Base-by-base conservation (phyloP, 2,888 invertebrate species). In the Operophtera brumata region DNA sequence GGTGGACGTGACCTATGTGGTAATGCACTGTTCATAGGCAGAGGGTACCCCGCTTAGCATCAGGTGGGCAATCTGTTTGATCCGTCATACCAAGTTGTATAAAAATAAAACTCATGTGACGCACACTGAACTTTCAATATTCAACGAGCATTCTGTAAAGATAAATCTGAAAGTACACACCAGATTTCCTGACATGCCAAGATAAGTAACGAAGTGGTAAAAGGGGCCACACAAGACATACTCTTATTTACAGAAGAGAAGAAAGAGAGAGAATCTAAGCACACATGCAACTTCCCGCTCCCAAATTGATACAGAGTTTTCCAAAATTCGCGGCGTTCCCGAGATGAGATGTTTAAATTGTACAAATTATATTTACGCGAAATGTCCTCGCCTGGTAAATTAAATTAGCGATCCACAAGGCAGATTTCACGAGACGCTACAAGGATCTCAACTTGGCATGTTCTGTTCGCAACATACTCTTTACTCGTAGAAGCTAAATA, bases 331-430 rank as follows among this genome's bases (percentile, higher is more conserved):
- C 12, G 47, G 47, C 50, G 36, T 42, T 36, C 34, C n/a, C 40
- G 47, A 51, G 54, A 66, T 69, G 62, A 72, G 64, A 64, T 64
- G 65, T 60, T 47, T 43, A 52, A 60, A 70, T 75, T 71, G 67
- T 69, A 67, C 66, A 66, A 61, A 47, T 63, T 54, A 57, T 64
- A 70, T 74, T 73, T 71, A 70, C 63, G 64, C 66, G 67, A 73
- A 65, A 76, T 65, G 69, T 61, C 67, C n/a, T 68, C 72, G 67
- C 70, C 70, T 58, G 69, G 65, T 59, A 74, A 74, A 80, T 80
- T 76, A 74, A 79, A 77, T 79, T 78, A 75, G 71, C 65, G 66
- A 69, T 69, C 65, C 65, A 62, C 64, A 62, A 64, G 47, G 57
- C 48, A 59, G 57, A 62, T 59, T 63, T 64, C 62, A 52, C 43